Evolutionary conservation across 1,140 invertebrate species (phyloP).

Genomic region (Drosophila setifemur): DNA sequence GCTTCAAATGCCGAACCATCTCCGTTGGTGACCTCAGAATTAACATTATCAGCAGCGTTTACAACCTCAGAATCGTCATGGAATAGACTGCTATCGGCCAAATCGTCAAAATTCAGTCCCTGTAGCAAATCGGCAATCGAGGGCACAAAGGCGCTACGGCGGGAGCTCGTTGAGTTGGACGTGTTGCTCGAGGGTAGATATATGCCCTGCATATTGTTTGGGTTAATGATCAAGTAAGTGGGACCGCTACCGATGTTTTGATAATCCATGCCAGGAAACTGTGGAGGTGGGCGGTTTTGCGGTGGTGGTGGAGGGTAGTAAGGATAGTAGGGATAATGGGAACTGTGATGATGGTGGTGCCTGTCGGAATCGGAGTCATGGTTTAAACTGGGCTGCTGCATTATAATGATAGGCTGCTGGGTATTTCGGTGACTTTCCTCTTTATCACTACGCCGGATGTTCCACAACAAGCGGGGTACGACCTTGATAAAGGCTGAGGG

Average conservation of each 20-base stretch:
- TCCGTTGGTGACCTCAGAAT: neutral
- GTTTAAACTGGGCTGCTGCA: conserved; percentile 14
- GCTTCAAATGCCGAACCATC: neutral
- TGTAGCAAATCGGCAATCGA: conserved; percentile 42
- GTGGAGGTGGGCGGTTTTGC: conserved; percentile 4
- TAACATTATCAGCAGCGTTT: conserved; percentile 2
- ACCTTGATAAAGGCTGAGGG: conserved; percentile 10
- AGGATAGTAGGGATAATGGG: conserved; percentile 11
- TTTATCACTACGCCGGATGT: conserved; percentile 13
- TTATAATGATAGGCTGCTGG: conserved; percentile 38
- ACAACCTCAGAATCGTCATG: conserved; percentile 50
- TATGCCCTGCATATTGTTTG: conserved; percentile 55
- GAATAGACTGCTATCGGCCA: conserved; percentile 23
- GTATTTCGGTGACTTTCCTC: conserved; percentile 10
- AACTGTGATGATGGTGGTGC: conserved; percentile 13
- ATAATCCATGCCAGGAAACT: conserved; percentile 7
- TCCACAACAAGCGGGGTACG: conserved; percentile 49
- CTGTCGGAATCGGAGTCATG: conserved; percentile 8
- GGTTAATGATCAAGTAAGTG: conserved; percentile 55
- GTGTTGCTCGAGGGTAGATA: conserved; percentile 4
- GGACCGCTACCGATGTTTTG: neutral
- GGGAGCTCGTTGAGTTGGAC: neutral
- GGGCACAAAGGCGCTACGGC: neutral
- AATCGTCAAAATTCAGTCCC: conserved; percentile 24
- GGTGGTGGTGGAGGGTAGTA: conserved; percentile 18